Base-by-base conservation (phyloP, 2,797 vertebrate genomes). In the Sternotherus odoratus region DNA sequence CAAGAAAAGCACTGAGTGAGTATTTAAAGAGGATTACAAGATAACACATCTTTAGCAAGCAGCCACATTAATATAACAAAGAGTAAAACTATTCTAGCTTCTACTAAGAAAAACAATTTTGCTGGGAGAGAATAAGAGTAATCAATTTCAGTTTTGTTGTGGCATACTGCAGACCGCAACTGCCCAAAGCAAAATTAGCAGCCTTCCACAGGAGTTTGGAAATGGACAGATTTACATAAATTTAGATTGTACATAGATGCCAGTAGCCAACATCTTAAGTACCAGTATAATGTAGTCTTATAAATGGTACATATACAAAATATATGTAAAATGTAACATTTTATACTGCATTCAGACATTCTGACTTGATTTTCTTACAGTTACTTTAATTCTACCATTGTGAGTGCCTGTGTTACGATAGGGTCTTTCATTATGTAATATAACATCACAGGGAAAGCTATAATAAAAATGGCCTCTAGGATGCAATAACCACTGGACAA, bases 131-230 rank as follows among this genome's bases (percentile, higher is more conserved):
- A 90, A 66, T 72, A 78, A 89, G 86, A 91, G 86, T 86, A 84
- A 91, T 86, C 82, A 91, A 87, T 94, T 94, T 93, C 87, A 90
- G 50, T 95, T 94, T 92, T 89, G 56, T 48, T 94, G 94, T 0
- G 54, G 93, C 93, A 81, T 79, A 94, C 79, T 96, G 87, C 78
- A 94, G 93, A 96, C 94, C 94, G 87, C 96, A 95, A 95, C 69
- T 93, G 93, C 50, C 85, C 69, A 91, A 92, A 95, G 84, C 72
- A 93, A 87, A 93, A 85, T 90, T 90, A 94, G 80, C 82, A 92
- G 75, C 82, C 36, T 15, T 92, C 60, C 89, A 83, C 79, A 87
- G 4, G 30, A 77, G 79, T 6, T 1, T 77, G 21, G 33, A 79
- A 88, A 66, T 82, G 83, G 17, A 93, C 82, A 82, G 19, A n/a